phyloP scores from a whole-genome alignment of 2,113 vertebrate genomes.

The Okapia johnstoni region DNA sequence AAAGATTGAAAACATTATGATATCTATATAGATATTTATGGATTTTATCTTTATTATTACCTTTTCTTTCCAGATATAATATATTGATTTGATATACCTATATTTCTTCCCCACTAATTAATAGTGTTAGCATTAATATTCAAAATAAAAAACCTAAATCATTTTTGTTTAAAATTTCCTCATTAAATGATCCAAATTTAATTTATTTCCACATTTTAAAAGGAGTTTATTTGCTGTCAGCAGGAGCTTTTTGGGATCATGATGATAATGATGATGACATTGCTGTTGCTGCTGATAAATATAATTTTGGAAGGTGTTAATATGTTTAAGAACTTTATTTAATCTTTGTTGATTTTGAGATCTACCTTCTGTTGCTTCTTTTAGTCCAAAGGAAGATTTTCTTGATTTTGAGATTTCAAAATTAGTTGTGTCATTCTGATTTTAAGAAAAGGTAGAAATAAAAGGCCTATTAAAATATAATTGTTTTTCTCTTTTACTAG shows the following conservation, averaged over 20 bases:
- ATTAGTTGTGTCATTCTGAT: background rate
- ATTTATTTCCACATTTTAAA: conserved; percentile 19
- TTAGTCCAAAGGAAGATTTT: background rate
- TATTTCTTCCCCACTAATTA: background rate
- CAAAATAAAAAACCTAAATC: background rate
- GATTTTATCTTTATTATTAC: background rate
- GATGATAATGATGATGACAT: background rate
- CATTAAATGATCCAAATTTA: background rate
- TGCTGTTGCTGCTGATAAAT: background rate
- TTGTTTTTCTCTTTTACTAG: background rate
- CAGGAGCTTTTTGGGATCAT: background rate
- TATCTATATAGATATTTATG: background rate
- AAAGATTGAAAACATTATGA: background rate
- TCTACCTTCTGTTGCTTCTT: background rate
- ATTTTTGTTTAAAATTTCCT: conserved; percentile 5
- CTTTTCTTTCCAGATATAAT: background rate
- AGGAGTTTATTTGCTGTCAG: background rate
- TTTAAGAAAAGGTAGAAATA: background rate
- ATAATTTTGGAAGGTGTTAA: background rate
- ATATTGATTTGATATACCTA: conserved; percentile 5
- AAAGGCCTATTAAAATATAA: background rate
- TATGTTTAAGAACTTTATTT: background rate
- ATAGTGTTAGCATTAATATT: background rate
- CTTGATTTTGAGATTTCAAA: background rate
- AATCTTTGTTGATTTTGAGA: background rate